phyloP scores from a whole-genome alignment of 1,140 invertebrate species.

The Dufourea novaeangliae region DNA sequence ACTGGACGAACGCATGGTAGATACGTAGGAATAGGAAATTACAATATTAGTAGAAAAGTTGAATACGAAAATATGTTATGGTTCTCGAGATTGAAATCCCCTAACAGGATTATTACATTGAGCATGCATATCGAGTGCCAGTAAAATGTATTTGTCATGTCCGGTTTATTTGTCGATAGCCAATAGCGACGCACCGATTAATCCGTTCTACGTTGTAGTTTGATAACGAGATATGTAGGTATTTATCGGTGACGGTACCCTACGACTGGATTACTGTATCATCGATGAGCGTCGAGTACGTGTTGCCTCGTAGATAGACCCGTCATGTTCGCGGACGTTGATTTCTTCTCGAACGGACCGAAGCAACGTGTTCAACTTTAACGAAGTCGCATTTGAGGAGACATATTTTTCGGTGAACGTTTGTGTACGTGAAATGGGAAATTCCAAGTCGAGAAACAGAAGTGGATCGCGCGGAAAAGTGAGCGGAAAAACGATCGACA shows the following conservation, averaged over 20 bases:
- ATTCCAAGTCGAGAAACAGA: slow-evolving; percentile 76
- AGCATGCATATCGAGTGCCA: slow-evolving; percentile 22
- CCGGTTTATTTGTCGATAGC: slow-evolving; percentile 60
- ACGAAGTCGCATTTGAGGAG: too few relatives aligned
- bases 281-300: slow-evolving; percentile 19
- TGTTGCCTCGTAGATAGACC: slow-evolving; percentile 4
- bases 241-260: slow-evolving; percentile 68
- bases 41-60: too few relatives aligned
- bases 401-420: background rate
- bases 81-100: background rate
- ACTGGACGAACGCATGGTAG: too few relatives aligned
- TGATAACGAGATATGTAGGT: slow-evolving; percentile 74
- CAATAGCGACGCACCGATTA: slow-evolving; percentile 72
- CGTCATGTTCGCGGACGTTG: slow-evolving; percentile 45
- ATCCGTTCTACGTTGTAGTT: slow-evolving; percentile 42
- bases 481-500: slow-evolving; percentile 23
- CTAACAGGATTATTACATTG: too few relatives aligned
- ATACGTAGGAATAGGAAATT: too few relatives aligned
- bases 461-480: background rate
- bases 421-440: slow-evolving; percentile 75
- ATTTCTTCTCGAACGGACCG: background rate
- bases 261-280: slow-evolving; percentile 39
- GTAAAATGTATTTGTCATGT: slow-evolving; percentile 51
- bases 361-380: background rate
- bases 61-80: background rate